Conservation (phyloP, 2,797 vertebrate species). For the Crypturellus tataupa region DNA sequence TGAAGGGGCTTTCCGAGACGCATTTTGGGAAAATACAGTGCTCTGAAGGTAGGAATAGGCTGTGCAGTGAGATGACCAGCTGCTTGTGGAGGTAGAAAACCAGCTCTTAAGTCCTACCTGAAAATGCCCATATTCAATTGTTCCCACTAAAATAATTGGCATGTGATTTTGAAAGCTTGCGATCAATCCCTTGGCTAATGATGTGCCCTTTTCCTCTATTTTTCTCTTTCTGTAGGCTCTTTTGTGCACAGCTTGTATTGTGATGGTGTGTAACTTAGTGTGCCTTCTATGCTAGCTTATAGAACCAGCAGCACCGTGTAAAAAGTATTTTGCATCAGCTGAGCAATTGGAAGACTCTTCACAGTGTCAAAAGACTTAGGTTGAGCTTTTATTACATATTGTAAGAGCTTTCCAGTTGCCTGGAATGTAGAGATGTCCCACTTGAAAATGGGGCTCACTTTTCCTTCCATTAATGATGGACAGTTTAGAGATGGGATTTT, state of each 20-base stretch:
- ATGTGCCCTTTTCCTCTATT: rapidly evolving
- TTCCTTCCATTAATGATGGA: background rate
- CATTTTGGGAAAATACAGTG: background rate
- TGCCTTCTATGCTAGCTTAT: no score
- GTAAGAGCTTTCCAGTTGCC: background rate
- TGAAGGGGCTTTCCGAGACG: background rate
- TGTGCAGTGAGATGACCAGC: background rate
- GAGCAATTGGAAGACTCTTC: background rate
- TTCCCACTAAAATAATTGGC: background rate
- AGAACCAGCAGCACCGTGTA: background rate
- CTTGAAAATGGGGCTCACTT: background rate
- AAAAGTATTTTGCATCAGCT: rapidly evolving
- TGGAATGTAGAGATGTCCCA: background rate
- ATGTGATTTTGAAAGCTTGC: background rate
- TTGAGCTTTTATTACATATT: background rate
- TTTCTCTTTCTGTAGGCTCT: rapidly evolving
- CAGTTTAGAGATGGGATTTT: background rate
- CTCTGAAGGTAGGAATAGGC: background rate
- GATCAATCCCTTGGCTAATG: background rate
- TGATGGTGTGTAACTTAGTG: no score
- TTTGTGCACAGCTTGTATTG: background rate
- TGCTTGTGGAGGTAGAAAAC: background rate
- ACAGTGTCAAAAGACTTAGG: background rate
- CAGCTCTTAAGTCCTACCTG: rapidly evolving
- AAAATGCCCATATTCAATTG: rapidly evolving